phyloP scores from a whole-genome alignment of 1,140 invertebrate species.

The Asobara japonica region DNA sequence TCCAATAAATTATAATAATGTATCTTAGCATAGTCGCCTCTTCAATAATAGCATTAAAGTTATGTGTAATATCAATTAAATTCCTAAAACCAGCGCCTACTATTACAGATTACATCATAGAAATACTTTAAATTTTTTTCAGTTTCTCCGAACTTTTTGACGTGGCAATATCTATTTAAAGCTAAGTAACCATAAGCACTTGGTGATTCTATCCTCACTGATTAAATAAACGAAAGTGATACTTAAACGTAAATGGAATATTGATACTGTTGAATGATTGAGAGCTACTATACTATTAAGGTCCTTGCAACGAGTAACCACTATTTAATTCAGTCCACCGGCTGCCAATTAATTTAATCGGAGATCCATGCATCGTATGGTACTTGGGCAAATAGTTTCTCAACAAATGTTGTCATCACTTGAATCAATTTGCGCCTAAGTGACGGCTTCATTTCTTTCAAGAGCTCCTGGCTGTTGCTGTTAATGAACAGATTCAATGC shows the following conservation, averaged over 20 bases:
- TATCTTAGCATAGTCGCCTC: not conserved
- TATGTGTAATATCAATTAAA: not conserved
- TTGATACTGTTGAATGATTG: not conserved
- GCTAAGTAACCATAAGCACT: conserved; percentile 4
- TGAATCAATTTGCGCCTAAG: conserved; percentile 78
- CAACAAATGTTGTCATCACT: conserved; percentile 78
- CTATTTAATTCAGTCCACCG: not conserved
- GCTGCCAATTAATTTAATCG: conserved; percentile 52
- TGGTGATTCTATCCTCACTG: not conserved
- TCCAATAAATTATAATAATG: not conserved
- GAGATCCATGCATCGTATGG: conserved; percentile 80
- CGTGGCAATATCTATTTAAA: not conserved
- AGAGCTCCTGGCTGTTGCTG: conserved; percentile 80
- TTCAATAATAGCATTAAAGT: not conserved
- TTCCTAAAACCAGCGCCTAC: not conserved
- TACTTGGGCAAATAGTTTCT: conserved; percentile 78
- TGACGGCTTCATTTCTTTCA: conserved; percentile 88
- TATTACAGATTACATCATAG: not conserved
- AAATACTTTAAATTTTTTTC: not conserved
- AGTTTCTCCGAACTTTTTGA: not conserved
- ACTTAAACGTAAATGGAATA: not conserved
- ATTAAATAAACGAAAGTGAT: not conserved
- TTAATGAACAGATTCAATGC: conserved; percentile 88
- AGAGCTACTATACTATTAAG: not conserved
- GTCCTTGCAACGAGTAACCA: not conserved